These are phyloP conservation scores for Sipha maydis DNA, from an alignment of 2,888 invertebrate species.

Conservation along the genomic window DNA sequence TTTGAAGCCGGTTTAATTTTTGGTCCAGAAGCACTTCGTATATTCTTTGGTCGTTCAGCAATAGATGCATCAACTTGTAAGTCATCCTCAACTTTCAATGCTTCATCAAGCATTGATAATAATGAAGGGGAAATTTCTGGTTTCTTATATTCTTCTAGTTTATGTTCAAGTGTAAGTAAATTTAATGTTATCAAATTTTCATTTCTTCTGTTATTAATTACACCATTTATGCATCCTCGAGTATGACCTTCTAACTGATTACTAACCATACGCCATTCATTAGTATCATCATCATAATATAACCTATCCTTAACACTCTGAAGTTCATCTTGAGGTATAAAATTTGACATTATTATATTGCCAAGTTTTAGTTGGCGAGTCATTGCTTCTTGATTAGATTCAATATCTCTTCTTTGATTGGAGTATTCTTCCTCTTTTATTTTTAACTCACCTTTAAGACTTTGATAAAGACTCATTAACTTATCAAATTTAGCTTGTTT, in stretches of 20 bases:
- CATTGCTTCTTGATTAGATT: slow-evolving; percentile 90
- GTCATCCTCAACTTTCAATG: slow-evolving; percentile 69
- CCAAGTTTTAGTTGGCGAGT: slow-evolving; percentile 90
- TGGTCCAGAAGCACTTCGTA: slow-evolving; percentile 61
- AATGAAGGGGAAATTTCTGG: slow-evolving; percentile 79
- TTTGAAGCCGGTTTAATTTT: slow-evolving; percentile 57
- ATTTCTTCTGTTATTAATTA: slow-evolving; percentile 64
- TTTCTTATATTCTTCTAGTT: slow-evolving; percentile 79
- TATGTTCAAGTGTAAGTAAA: slow-evolving; percentile 80
- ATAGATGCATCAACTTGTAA: slow-evolving; percentile 66
- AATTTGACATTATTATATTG: slow-evolving; percentile 88
- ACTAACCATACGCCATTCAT: slow-evolving; percentile 75
- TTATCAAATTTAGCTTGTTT: slow-evolving; percentile 94
- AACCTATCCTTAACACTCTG: slow-evolving; percentile 79
- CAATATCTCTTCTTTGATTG: slow-evolving; percentile 89
- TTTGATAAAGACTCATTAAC: slow-evolving; percentile 84
- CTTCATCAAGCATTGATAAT: slow-evolving; percentile 75
- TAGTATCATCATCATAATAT: slow-evolving; percentile 84
- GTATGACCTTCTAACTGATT: slow-evolving; percentile 64
- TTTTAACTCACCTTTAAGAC: slow-evolving; percentile 75
- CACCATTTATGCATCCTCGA: slow-evolving; percentile 65
- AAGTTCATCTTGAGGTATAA: slow-evolving; percentile 86
- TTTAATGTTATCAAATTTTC: slow-evolving; percentile 81
- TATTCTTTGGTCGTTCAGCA: slow-evolving; percentile 62
- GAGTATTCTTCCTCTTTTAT: slow-evolving; percentile 90